Conservation (phyloP, 2,888 invertebrate species). For the Dendrolimus houi region DNA sequence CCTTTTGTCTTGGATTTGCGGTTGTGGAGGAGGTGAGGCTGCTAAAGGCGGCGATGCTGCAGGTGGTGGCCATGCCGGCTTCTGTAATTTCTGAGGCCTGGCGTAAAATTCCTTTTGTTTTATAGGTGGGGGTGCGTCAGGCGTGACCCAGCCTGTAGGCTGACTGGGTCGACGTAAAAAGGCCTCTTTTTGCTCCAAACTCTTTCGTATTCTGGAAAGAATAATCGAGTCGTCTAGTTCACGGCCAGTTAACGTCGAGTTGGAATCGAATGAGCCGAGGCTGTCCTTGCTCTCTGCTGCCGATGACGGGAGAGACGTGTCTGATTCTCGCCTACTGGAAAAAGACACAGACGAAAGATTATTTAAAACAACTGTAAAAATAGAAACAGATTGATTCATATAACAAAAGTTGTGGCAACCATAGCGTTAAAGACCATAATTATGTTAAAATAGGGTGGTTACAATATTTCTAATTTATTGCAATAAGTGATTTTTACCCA, state of each 20-base stretch:
- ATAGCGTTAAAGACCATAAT: too few relatives aligned
- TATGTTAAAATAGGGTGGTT: too few relatives aligned
- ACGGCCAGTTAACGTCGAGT: constrained; percentile 80
- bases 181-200: constrained; percentile 93
- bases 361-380: too few relatives aligned
- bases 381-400: too few relatives aligned
- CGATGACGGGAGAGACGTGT: constrained; percentile 78
- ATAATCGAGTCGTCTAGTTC: constrained; percentile 83
- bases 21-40: constrained; percentile 78
- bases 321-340: constrained; percentile 76
- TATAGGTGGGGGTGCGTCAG: constrained; percentile 67
- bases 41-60: constrained; percentile 60
- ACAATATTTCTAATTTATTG: too few relatives aligned
- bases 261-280: constrained; percentile 81
- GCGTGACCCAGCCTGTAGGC: constrained; percentile 77
- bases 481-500: constrained; percentile 33
- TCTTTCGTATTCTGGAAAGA: constrained; percentile 87
- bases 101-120: constrained; percentile 85
- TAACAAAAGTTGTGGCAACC: too few relatives aligned
- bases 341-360: background rate
- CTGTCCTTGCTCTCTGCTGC: constrained; percentile 82
- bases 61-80: constrained; percentile 82
- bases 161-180: constrained; percentile 86
- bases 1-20: constrained; percentile 52
- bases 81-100: constrained; percentile 85